phyloP scores from a whole-genome alignment of 2,113 vertebrate genomes.

The Heterotis niloticus region DNA sequence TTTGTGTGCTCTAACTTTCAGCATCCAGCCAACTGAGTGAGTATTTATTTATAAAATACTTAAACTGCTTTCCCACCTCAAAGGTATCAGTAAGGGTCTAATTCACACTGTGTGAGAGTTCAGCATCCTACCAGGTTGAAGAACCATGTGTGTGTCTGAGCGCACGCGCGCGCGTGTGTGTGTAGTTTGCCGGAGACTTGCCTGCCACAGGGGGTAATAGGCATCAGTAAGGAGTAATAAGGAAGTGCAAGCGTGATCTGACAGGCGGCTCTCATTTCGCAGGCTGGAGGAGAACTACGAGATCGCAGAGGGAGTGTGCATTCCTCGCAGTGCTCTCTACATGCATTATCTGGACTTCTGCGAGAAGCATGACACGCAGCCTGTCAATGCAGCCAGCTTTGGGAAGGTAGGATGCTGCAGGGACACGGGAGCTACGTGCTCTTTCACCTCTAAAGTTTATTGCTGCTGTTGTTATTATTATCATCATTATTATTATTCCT shows the following conservation, averaged over 20 bases:
- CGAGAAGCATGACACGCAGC: slow-evolving; percentile 95
- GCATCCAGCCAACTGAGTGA: too few species aligned
- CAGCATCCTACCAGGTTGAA: too few species aligned
- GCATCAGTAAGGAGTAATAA: background rate
- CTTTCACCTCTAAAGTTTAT: too few species aligned
- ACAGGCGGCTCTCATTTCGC: slow-evolving; percentile 35
- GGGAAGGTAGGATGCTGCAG: slow-evolving; percentile 78
- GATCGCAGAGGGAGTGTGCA: slow-evolving; percentile 96
- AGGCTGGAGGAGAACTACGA: slow-evolving; percentile 99
- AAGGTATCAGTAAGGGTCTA: too few species aligned
- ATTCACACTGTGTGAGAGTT: too few species aligned
- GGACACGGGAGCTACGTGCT: background rate
- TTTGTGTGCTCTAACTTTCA: too few species aligned
- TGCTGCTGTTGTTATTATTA: too few species aligned
- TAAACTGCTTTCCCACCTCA: too few species aligned
- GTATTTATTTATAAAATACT: too few species aligned
- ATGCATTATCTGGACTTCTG: slow-evolving; percentile 99
- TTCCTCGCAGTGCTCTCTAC: slow-evolving; percentile 94
- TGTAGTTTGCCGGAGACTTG: too few species aligned
- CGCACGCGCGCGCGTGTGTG: background rate
- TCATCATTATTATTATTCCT: too few species aligned
- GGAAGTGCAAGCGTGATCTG: background rate
- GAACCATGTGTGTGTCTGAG: background rate
- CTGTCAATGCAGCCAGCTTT: slow-evolving; percentile 96
- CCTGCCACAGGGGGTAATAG: background rate